Evolutionary conservation across 2,888 invertebrate species (phyloP).

Genomic region (Drosophila lutescens): DNA sequence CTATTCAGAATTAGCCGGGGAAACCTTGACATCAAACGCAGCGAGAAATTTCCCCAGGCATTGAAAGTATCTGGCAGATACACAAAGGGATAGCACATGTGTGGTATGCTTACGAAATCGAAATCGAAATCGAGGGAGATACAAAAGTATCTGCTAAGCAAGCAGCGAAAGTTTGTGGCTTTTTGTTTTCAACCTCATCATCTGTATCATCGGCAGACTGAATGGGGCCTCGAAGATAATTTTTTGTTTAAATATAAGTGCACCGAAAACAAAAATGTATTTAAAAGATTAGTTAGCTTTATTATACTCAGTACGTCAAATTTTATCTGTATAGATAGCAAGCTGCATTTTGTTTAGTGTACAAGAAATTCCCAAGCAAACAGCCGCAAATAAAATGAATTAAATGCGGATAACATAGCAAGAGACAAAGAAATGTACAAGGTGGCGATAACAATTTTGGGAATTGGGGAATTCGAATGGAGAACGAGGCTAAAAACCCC

Average conservation of each 20-base stretch:
- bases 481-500: conserved; percentile 40
- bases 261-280: not conserved
- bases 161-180: conserved; percentile 58
- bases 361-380: conserved; percentile 21
- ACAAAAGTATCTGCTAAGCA: conserved; percentile 52
- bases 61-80: conserved; percentile 70
- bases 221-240: conserved; percentile 47
- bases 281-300: not conserved
- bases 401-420: conserved; percentile 41
- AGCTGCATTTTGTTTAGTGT: not conserved
- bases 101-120: conserved; percentile 45
- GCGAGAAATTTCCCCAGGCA: conserved; percentile 56
- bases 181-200: conserved; percentile 38
- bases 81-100: conserved; percentile 39
- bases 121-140: conserved; percentile 29
- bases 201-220: conserved; percentile 51
- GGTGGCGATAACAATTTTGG: conserved; percentile 44
- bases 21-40: conserved; percentile 79
- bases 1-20: conserved; percentile 35
- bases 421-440: conserved; percentile 19
- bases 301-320: not conserved
- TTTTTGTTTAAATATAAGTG: conserved; percentile 8
- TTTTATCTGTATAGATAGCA: too few species aligned
- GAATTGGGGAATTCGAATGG: conserved; percentile 21
- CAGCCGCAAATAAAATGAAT: conserved; percentile 46